Evolutionary conservation across 2,113 vertebrate species (phyloP).

Genomic region (Rhinoderma darwinii): DNA sequence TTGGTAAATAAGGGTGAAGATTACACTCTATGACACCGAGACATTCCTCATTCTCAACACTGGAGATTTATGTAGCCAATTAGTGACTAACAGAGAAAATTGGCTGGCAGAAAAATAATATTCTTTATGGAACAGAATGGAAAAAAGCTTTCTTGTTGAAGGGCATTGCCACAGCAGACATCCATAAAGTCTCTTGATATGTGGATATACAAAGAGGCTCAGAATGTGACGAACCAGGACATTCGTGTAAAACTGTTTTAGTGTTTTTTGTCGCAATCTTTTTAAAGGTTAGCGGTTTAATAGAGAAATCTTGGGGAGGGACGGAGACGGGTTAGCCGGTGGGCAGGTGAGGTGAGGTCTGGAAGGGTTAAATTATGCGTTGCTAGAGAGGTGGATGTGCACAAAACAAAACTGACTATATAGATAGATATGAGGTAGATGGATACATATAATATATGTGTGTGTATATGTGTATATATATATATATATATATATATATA

Average conservation of each 20-base stretch:
- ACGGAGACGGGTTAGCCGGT: conserved; percentile 65
- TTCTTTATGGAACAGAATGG: conserved; percentile 93
- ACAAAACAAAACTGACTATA: too few species aligned
- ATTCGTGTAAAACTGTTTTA: conserved; percentile 69
- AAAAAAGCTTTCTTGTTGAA: conserved; percentile 85
- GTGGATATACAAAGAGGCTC: conserved; percentile 78
- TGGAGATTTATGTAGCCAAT: conserved; percentile 99
- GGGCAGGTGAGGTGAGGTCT: neutral
- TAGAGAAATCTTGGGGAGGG: conserved; percentile 68
- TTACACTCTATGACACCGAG: conserved; percentile 99
- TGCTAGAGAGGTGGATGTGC: neutral
- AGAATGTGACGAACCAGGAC: conserved; percentile 64
- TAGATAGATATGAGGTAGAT: neutral
- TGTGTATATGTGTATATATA: neutral
- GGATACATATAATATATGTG: too few species aligned
- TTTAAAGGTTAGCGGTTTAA: conserved; percentile 76
- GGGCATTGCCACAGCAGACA: conserved; percentile 82
- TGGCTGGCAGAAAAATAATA: conserved; percentile 99
- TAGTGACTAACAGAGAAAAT: conserved; percentile 99
- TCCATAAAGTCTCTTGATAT: conserved; percentile 89
- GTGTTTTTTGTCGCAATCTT: conserved; percentile 59
- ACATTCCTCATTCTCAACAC: conserved; percentile 99
- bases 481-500: neutral
- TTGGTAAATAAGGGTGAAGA: conserved; percentile 99
- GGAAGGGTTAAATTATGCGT: conserved; percentile 25